Base-by-base conservation (phyloP, 2,797 vertebrate genomes). In the Characodon lateralis region DNA sequence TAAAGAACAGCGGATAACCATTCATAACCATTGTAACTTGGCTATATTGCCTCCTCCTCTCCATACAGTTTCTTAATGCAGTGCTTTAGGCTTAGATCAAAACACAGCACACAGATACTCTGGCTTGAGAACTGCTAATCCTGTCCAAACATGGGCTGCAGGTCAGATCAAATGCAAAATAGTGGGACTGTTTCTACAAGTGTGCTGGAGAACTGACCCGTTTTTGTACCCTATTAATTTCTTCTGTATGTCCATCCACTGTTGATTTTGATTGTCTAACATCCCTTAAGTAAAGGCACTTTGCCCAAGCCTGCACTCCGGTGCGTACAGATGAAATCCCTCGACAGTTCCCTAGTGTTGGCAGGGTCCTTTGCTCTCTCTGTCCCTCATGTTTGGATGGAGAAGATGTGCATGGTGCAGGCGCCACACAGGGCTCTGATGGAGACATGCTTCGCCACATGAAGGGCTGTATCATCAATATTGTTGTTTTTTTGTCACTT, bases 351-450 rank as follows among this genome's bases (percentile, higher is more conserved):
- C 82, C 83, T 73, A 83, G 79, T 8, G 66, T 88, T 83, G 82
- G 79, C 84, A 89, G 84, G 69, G 79, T 85, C 58, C 72, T 96
- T 91, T 95, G 92, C 93, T 75, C 90, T 91, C 83, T 92, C 85
- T 89, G 89, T 91, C 90, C 95, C 96, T 96, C 95, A 95, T 97
- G 96, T 97, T 97, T 97, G 96, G 96, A 96, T 94, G 94, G 92
- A 94, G 96, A 97, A 96, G 96, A 97, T 94, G 94, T 96, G 96
- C 97, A 97, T 97, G 96, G 95, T 96, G 96, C 95, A 94, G 95
- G 93, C 95, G 91, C 89, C 94, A 94, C 92, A 95, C 94, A 96
- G 95, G 93, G 96, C 95, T 94, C 96, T 95, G 95, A 94, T 95
- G 95, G 95, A 93, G 79, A 93, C 95, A 94, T 95, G 94, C 93